Conservation (phyloP, 2,113 vertebrate genomes). For the Melanerpes formicivorus region DNA sequence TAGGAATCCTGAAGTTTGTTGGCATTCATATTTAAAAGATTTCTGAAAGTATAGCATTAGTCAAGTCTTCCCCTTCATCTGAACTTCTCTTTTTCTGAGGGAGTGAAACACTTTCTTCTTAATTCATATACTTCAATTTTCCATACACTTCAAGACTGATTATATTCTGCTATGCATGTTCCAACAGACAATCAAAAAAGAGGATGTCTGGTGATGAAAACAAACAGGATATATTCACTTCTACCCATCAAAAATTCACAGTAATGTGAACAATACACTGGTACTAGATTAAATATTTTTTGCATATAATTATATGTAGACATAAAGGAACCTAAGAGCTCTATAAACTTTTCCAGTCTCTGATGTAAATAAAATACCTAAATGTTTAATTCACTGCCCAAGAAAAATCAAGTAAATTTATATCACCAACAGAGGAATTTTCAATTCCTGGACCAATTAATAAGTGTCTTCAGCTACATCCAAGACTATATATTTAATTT, state of each 20-base stretch:
- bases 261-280: not conserved
- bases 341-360: not conserved
- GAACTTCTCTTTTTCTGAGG: not conserved
- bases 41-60: not conserved
- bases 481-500: not conserved
- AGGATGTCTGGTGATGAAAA: not conserved
- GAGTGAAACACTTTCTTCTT: not conserved
- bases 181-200: not conserved
- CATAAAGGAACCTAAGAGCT: not conserved
- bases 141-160: not conserved
- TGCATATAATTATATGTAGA: not conserved
- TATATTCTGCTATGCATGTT: not conserved
- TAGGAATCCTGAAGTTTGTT: not conserved
- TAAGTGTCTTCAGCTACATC: not conserved
- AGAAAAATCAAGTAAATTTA: constrained; percentile 8
- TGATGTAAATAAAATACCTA: not conserved
- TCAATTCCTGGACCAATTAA: not conserved
- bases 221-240: not conserved
- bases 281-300: not conserved
- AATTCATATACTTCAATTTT: not conserved
- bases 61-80: not conserved
- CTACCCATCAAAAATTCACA: not conserved
- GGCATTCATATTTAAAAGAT: not conserved
- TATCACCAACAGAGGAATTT: not conserved
- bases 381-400: not conserved